Evolutionary conservation across 2,888 invertebrate genomes (phyloP).

Genomic region (Dryobotodes eremita): DNA sequence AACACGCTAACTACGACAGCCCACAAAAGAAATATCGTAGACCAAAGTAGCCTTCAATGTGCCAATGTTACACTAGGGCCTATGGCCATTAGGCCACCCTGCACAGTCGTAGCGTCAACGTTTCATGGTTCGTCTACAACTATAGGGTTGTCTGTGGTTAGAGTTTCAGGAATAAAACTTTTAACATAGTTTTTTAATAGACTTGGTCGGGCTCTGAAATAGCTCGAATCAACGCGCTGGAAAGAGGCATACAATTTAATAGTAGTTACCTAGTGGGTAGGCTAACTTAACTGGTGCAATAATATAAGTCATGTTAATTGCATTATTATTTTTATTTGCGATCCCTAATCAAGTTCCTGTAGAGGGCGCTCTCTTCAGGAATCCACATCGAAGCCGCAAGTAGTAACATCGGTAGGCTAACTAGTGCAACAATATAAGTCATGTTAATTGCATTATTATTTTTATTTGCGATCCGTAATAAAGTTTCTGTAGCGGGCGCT

Average conservation of each 20-base stretch:
- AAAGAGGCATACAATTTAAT: not conserved
- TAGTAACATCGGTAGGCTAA: not conserved
- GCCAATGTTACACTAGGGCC: not conserved
- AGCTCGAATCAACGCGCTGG: not conserved
- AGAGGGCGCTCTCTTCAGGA: too few relatives aligned
- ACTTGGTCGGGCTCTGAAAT: not conserved
- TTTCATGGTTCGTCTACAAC: conserved; percentile 10
- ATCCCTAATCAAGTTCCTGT: not conserved
- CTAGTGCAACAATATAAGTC: not conserved
- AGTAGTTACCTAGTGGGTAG: not conserved
- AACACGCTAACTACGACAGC: not conserved
- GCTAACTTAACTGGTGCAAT: not conserved
- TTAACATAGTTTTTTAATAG: not conserved
- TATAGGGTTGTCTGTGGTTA: conserved; percentile 28
- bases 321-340: not conserved
- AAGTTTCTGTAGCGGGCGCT: too few relatives aligned
- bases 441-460: not conserved
- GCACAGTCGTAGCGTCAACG: not conserved
- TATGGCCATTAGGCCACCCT: not conserved
- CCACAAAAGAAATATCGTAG: not conserved
- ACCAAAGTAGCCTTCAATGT: not conserved
- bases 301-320: not conserved
- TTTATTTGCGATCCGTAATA: not conserved
- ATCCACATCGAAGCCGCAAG: too few relatives aligned
- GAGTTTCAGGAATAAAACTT: not conserved